Evolutionary conservation across 2,888 invertebrate species (phyloP).

Genomic region (Cistogaster globosa): DNA sequence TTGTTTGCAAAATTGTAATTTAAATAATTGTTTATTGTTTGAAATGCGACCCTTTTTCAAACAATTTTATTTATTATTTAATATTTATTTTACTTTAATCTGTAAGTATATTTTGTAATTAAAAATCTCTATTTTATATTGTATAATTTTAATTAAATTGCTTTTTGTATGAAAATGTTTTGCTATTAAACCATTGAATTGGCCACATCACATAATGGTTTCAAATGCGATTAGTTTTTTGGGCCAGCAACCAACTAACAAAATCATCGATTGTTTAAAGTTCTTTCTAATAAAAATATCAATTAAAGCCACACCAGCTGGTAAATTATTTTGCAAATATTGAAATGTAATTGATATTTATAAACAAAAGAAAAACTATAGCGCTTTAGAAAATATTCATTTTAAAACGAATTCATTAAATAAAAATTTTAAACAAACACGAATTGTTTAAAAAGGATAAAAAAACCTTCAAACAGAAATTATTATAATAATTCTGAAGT

Average conservation of each 20-base stretch:
- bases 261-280: conserved; percentile 2
- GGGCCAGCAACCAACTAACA: background rate
- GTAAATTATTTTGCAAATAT: conserved; percentile 11
- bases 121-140: conserved; percentile 39
- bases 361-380: background rate
- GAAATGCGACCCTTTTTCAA: background rate
- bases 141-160: conserved; percentile 50
- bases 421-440: too few species aligned
- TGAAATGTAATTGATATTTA: conserved; percentile 39
- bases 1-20: background rate
- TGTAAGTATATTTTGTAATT: conserved; percentile 25
- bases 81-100: background rate
- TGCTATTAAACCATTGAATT: conserved; percentile 16
- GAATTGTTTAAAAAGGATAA: too few species aligned
- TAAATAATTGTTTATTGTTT: conserved; percentile 11
- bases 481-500: too few species aligned
- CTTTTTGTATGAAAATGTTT: background rate
- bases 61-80: background rate
- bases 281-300: background rate
- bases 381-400: background rate
- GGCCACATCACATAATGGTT: conserved; percentile 12
- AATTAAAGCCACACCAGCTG: conserved; percentile 32
- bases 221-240: conserved; percentile 22
- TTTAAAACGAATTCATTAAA: too few species aligned
- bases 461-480: too few species aligned